Evolutionary conservation across 1,140 invertebrate genomes (phyloP).

Genomic region (Drosophila mojavensis): DNA sequence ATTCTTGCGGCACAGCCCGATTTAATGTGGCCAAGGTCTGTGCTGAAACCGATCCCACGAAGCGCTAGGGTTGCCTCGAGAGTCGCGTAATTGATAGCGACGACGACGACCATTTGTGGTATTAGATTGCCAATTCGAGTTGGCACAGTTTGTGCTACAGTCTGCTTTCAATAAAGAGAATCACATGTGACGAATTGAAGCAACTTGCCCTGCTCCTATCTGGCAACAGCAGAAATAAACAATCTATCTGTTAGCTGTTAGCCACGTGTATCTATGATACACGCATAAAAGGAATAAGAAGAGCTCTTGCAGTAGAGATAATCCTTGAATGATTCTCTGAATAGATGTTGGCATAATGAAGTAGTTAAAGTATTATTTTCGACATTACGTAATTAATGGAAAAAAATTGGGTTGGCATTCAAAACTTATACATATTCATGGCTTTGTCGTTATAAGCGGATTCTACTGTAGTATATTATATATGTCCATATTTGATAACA

Average conservation of each 20-base stretch:
- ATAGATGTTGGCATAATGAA: too few species aligned
- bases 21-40: slow-evolving; percentile 80
- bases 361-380: too few species aligned
- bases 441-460: too few species aligned
- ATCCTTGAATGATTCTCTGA: too few species aligned
- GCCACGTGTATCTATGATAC: neutral
- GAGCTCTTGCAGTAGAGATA: too few species aligned
- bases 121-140: slow-evolving; percentile 57
- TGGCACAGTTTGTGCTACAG: slow-evolving; percentile 65
- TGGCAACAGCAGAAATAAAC: neutral
- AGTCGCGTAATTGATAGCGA: slow-evolving; percentile 60
- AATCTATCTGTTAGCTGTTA: neutral
- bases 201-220: neutral
- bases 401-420: too few species aligned
- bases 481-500: too few species aligned
- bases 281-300: neutral
- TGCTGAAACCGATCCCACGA: slow-evolving; percentile 64
- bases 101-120: slow-evolving; percentile 33
- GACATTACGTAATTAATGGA: too few species aligned
- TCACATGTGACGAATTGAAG: slow-evolving; percentile 3
- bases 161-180: slow-evolving; percentile 12
- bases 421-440: too few species aligned
- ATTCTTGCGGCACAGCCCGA: slow-evolving; percentile 36
- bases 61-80: slow-evolving; percentile 61
- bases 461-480: too few species aligned